Percentiles rank a stretch among this genome's conserved stretches.
These are phyloP conservation scores for Styela plicata DNA, from an alignment of 23 tunicate species.

Conservation along the genomic window DNA sequence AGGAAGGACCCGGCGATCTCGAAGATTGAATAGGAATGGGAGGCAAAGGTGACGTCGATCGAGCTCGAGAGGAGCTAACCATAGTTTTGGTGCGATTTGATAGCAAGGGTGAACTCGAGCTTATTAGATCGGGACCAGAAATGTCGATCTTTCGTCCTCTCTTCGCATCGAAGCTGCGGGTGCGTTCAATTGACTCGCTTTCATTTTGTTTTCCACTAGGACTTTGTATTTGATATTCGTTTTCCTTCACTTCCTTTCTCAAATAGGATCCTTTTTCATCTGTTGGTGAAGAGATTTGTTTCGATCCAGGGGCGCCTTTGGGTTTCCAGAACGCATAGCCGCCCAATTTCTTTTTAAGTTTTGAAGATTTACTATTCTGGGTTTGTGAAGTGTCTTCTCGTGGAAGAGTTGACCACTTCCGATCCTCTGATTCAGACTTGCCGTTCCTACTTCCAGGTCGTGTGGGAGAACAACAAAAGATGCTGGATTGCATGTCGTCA, in stretches of 20 bases:
- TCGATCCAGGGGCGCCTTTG: conserved; percentile 14
- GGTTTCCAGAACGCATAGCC: conserved; percentile 64
- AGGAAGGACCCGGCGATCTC: conserved; percentile 17
- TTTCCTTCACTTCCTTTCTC: background rate
- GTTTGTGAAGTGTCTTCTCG: background rate
- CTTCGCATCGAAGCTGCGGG: conserved; percentile 12
- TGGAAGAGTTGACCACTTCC: conserved; percentile 25
- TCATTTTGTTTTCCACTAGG: conserved; percentile 11
- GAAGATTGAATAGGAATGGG: conserved; percentile 22
- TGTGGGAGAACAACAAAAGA: conserved; percentile 59
- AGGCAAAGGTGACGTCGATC: conserved; percentile 14
- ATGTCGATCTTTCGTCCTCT: conserved; percentile 17
- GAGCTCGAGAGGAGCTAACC: background rate
- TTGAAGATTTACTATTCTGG: background rate
- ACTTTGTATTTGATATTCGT: conserved; percentile 10
- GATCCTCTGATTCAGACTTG: background rate
- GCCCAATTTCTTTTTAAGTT: conserved; percentile 48
- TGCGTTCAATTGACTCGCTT: background rate
- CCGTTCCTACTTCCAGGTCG: conserved; percentile 16
- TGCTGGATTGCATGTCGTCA: conserved; percentile 28
- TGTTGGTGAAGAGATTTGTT: background rate
- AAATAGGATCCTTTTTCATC: conserved; percentile 6
- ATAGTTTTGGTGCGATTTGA: background rate
- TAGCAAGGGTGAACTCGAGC: background rate
- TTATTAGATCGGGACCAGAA: background rate